Percentiles rank a stretch among this genome's conserved stretches.
Evolutionary conservation across 2,113 vertebrate species (phyloP).

Genomic region (Gadus chalcogrammus): DNA sequence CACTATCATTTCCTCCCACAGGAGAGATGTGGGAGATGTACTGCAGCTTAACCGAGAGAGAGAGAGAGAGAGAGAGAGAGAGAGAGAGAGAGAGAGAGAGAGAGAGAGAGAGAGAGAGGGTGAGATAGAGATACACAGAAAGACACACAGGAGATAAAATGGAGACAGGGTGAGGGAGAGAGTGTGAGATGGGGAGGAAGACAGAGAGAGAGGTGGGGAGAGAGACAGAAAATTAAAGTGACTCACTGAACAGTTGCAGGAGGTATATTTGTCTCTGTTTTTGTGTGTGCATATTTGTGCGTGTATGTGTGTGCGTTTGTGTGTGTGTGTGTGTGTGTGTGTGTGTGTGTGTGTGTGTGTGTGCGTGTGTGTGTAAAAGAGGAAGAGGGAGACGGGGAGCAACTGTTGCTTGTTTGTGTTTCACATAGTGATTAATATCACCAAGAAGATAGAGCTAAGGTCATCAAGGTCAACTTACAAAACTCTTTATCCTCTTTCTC

Average conservation of each 20-base stretch:
- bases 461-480: too few relatives aligned
- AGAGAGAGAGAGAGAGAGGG: conserved; percentile 1
- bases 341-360: neutral
- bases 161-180: too few relatives aligned
- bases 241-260: conserved; percentile 38
- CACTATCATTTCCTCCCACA: conserved; percentile 53
- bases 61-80: neutral
- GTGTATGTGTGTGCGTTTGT: neutral
- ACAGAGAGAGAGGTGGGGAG: conserved; percentile 30
- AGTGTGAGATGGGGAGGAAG: too few relatives aligned
- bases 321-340: neutral
- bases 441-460: too few relatives aligned
- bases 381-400: neutral
- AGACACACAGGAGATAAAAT: conserved; percentile 12
- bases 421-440: too few relatives aligned
- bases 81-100: neutral
- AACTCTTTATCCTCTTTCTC: too few relatives aligned
- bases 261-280: conserved; percentile 4
- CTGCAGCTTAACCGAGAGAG: conserved; percentile 51
- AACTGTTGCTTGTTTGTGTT: too few relatives aligned
- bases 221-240: conserved; percentile 12
- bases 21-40: conserved; percentile 53
- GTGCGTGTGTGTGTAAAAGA: neutral
- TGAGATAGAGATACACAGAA: neutral
- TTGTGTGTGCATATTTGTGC: neutral